Evolutionary conservation across 1,140 invertebrate genomes (phyloP).

Genomic region (Acromyrmex echinatior): DNA sequence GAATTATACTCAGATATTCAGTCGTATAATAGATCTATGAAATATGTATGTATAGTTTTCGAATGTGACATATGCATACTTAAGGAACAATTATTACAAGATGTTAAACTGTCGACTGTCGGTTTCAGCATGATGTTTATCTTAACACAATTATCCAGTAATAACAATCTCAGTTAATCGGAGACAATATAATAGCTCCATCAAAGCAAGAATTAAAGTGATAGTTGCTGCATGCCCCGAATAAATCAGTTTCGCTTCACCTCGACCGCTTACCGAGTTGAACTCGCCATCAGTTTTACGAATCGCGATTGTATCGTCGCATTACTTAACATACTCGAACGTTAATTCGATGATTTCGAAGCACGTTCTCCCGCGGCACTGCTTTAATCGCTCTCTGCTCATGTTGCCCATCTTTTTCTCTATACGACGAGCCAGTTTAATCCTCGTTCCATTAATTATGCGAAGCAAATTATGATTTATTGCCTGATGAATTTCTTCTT

Average conservation of each 20-base stretch:
- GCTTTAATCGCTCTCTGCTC: not conserved
- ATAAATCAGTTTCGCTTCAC: conserved; percentile 36
- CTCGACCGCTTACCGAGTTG: not conserved
- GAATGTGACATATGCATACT: too few relatives aligned
- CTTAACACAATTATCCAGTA: not conserved
- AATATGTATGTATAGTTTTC: too few relatives aligned
- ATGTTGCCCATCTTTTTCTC: not conserved
- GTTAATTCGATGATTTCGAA: conserved; percentile 64
- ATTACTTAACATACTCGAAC: conserved; percentile 68
- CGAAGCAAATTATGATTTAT: conserved; percentile 25
- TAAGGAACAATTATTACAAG: not conserved
- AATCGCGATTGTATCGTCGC: conserved; percentile 66
- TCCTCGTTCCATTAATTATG: conserved; percentile 16
- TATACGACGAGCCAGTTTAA: not conserved
- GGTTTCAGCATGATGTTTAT: conserved; percentile 10
- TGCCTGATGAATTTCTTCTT: not conserved
- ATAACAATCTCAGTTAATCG: conserved; percentile 39
- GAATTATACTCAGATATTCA: too few relatives aligned
- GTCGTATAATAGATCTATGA: too few relatives aligned
- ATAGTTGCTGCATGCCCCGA: conserved; percentile 2
- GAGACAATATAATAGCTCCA: conserved; percentile 27
- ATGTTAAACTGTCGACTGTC: not conserved
- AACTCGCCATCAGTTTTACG: conserved; percentile 39
- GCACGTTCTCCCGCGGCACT: not conserved
- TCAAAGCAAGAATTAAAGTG: conserved; percentile 47